Evolutionary conservation across 2,113 vertebrate species (phyloP).

Genomic region (Ivindomyrus marchei): DNA sequence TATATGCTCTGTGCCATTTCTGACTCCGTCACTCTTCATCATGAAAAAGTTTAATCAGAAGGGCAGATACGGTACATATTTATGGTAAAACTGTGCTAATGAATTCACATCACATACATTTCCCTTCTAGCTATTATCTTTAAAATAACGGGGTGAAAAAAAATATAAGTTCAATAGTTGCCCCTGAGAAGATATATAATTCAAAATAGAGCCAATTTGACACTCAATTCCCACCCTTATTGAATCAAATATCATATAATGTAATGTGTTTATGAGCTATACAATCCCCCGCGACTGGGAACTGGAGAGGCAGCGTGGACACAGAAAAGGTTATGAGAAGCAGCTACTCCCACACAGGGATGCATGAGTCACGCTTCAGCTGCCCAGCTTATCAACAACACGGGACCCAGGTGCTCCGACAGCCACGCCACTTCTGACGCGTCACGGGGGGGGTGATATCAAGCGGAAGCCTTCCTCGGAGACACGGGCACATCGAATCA

Average conservation of each 20-base stretch:
- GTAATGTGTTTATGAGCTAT: conserved; percentile 11
- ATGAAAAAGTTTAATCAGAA: neutral
- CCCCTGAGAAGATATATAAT: neutral
- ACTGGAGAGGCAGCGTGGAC: conserved; percentile 14
- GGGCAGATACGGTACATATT: neutral
- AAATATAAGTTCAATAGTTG: neutral
- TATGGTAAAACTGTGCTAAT: neutral
- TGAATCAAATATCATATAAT: conserved; percentile 32
- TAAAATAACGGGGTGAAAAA: neutral
- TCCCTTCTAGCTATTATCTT: neutral
- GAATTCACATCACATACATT: neutral
- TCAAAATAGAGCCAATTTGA: neutral
- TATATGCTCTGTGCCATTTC: neutral
- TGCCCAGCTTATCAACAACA: conserved; percentile 39
- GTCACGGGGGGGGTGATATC: conserved; percentile 23
- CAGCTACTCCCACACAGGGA: conserved; percentile 42
- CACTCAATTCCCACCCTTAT: conserved; percentile 3
- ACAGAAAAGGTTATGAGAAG: conserved; percentile 30
- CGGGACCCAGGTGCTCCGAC: conserved; percentile 31
- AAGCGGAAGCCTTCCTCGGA: neutral
- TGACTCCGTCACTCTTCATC: neutral
- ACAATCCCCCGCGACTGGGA: conserved; percentile 29
- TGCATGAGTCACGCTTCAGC: conserved; percentile 42
- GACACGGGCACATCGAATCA: neutral
- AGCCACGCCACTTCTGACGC: conserved; percentile 41